These are phyloP conservation scores for Enteromius radiatus DNA, from an alignment of 2,797 vertebrate genomes.

Conservation along the genomic window DNA sequence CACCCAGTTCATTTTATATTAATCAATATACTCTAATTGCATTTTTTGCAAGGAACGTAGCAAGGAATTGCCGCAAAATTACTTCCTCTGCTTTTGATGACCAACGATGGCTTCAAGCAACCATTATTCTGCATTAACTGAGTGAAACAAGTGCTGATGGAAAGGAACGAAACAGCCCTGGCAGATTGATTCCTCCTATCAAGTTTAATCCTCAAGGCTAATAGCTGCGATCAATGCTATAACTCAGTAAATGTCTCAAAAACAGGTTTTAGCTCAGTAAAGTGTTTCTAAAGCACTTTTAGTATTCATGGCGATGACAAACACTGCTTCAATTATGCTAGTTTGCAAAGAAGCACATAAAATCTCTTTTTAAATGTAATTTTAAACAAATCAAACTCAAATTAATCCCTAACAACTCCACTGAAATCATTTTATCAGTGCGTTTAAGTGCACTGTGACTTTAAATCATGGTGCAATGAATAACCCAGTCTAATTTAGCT, in stretches of 20 bases:
- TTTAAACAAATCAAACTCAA: neutral
- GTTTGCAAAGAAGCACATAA: neutral
- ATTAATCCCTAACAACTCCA: neutral
- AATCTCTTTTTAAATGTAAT: neutral
- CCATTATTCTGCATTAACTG: slow-evolving; percentile 41
- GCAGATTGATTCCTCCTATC: slow-evolving; percentile 37
- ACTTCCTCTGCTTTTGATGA: slow-evolving; percentile 24
- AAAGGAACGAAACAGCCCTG: slow-evolving; percentile 38
- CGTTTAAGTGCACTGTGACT: neutral
- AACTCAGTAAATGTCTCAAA: neutral
- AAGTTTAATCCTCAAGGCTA: slow-evolving; percentile 37
- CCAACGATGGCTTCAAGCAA: slow-evolving; percentile 26
- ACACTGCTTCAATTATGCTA: neutral
- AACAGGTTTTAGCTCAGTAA: slow-evolving; percentile 4
- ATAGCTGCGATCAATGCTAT: slow-evolving; percentile 28
- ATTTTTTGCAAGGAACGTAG: neutral
- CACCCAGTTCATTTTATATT: slow-evolving; percentile 27
- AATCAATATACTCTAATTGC: slow-evolving; percentile 41
- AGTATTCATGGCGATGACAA: neutral
- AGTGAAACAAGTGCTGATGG: slow-evolving; percentile 32
- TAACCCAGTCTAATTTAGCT: neutral
- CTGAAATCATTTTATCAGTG: neutral
- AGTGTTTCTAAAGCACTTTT: neutral
- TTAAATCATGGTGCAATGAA: neutral
- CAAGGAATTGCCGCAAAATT: slow-evolving; percentile 10